Conservation (phyloP, 2,797 vertebrate genomes). For the Epinephelus awoara region DNA sequence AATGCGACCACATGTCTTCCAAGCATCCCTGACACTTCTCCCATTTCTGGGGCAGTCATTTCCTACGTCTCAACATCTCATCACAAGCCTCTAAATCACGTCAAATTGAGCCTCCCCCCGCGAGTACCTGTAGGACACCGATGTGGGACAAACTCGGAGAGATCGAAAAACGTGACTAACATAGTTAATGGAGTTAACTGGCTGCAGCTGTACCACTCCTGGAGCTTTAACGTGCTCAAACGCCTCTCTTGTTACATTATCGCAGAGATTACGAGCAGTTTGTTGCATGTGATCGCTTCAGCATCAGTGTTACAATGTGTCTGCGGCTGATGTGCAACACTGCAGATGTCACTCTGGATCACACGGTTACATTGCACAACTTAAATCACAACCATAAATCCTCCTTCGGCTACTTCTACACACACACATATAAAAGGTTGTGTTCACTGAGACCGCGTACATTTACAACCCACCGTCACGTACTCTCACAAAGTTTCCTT, state of each 20-base stretch:
- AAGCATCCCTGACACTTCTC: conserved; percentile 31
- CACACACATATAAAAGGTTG: neutral
- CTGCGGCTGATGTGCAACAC: conserved; percentile 26
- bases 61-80: conserved; percentile 27
- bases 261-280: conserved; percentile 1
- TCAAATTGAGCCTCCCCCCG: conserved; percentile 35
- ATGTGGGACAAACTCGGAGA: conserved; percentile 60
- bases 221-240: neutral
- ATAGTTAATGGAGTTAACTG: conserved; percentile 55
- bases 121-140: conserved; percentile 63
- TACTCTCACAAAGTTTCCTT: conserved; percentile 6
- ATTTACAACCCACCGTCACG: neutral
- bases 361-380: conserved; percentile 7
- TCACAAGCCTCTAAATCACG: conserved; percentile 29
- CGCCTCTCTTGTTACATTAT: neutral
- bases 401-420: neutral
- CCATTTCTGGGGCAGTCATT: conserved; percentile 7
- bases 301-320: neutral
- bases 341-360: conserved; percentile 41
- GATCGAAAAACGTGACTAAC: conserved; percentile 68
- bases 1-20: conserved; percentile 38
- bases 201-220: conserved; percentile 5
- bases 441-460: neutral
- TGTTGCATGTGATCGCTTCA: conserved; percentile 1
- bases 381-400: neutral